Base-by-base conservation (phyloP, 2,888 invertebrate genomes). In the Agrotis clavis region DNA sequence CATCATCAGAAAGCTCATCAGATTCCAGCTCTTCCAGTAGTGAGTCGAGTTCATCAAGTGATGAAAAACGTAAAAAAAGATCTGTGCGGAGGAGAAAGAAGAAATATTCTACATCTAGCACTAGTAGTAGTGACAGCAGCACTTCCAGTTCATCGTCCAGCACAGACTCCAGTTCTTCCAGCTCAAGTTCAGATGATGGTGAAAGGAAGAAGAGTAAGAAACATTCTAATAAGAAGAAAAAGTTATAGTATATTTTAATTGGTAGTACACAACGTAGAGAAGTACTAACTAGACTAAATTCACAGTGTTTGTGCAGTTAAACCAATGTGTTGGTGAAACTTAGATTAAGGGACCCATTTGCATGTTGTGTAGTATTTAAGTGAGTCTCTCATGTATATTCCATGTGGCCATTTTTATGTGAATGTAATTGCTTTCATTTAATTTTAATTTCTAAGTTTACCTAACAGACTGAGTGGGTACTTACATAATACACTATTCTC, bases 31-130 rank as follows among this genome's bases (percentile, higher is more conserved):
- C 93, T 51, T 90, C 94, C 5, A 93, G 91, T 77, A 93, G 92
- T 81, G 92, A 92, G 7, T 91, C 93, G 53, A 94, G 92, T 84
- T 93, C 94, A 25, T 94, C 95, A 18, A 94, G 94, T 87, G 94
- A 93, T 50, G 89, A 88, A 51, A 90, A 91, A 74, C 86, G 81
- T 63, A 94, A 89, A 70, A 94, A 90, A 81, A 95, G 88, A 65
- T 67, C 86, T 35, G 87, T 82, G 14, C 87, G 79, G 80, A 89
- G 86, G 67, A 92, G 88, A 82, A 93, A 89, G 77, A 92, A 90
- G 80, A 93, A 92, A 71, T 86, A 89, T 80, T 94, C 94, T 35
- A 89, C 93, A 45, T 92, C 93, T n/a, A 94, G 92, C 73, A 92
- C 91, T 67, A 94, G 94, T 79, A 93, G 92, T 77, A 91, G 90